A percentile compares a stretch with the other conserved stretches of the same genome.
phyloP scores from a whole-genome alignment of 2,888 invertebrate species.

The Temnothorax ravouxi region DNA sequence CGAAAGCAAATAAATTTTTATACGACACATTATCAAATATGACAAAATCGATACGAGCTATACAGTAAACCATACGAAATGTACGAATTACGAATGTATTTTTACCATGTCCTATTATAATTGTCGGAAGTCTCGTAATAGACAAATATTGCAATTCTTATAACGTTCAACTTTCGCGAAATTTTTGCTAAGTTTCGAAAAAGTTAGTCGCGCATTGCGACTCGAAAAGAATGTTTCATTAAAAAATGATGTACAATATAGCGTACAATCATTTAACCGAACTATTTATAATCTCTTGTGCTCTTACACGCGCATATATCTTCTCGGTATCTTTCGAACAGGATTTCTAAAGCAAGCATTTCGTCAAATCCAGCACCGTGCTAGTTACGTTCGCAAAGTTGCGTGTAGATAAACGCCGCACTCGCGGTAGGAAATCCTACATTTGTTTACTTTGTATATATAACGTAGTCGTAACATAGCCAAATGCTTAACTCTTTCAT shows the following conservation, averaged over 20 bases:
- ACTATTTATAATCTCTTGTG: neutral
- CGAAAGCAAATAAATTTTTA: neutral
- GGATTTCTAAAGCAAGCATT: neutral
- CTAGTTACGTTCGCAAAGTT: neutral
- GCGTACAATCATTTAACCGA: neutral
- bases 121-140: too few relatives aligned
- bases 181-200: too few relatives aligned
- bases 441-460: neutral
- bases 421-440: neutral
- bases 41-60: too few relatives aligned
- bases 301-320: neutral
- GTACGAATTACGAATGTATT: too few relatives aligned
- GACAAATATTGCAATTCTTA: too few relatives aligned
- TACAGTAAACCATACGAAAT: neutral
- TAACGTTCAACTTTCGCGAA: neutral
- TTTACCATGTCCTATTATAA: too few relatives aligned
- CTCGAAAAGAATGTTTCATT: too few relatives aligned
- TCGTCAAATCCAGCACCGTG: neutral
- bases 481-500: neutral
- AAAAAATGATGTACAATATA: neutral
- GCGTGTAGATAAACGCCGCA: conserved; percentile 8
- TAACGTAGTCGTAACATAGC: neutral
- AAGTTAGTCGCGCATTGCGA: neutral
- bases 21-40: too few relatives aligned
- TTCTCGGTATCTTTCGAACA: neutral